A percentile compares a stretch with the other conserved stretches of the same genome.
phyloP scores from a whole-genome alignment of 2,113 vertebrate species.

The Xenopus tropicalis region UCB_Xtro_10.0 CM004450.2:64015001-64015500 shows the following conservation, averaged over 20 bases:
- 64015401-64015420: slow-evolving; percentile 30
- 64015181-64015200: not conserved
- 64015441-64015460: slow-evolving; percentile 14
- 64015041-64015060: not conserved
- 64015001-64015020: not conserved
- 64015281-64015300: not conserved
- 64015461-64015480: slow-evolving; percentile 19
- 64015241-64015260: not conserved
- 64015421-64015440: slow-evolving; percentile 27
- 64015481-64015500: not conserved
- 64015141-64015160: slow-evolving; percentile 3
- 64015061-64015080: slow-evolving; percentile 1
- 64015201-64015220: not conserved
- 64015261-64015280: not conserved
- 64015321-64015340: slow-evolving; percentile 17
- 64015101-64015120: not conserved
- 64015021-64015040: not conserved
- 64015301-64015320: not conserved
- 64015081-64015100: not conserved
- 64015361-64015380: not conserved
- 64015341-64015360: slow-evolving; percentile 14
- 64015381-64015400: not conserved
- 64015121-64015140: slow-evolving; percentile 6
- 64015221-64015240: slow-evolving; percentile 14
- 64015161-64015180: not conserved